These are phyloP conservation scores for Leptogaster cylindrica DNA, from an alignment of 2,888 invertebrate species.

Conservation along the genomic window DNA sequence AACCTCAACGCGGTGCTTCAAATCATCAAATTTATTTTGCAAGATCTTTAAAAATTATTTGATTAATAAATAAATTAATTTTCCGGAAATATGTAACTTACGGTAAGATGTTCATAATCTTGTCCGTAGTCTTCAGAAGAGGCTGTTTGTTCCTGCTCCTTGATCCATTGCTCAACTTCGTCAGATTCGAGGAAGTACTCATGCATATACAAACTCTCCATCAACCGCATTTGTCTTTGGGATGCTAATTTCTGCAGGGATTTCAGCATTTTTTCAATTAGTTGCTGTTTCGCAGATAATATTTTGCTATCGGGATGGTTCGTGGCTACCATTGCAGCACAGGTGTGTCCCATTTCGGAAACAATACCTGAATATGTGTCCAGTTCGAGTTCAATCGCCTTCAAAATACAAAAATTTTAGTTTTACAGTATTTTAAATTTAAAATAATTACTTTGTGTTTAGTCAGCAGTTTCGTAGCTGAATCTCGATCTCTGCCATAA, in stretches of 20 bases:
- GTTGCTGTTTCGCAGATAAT: constrained; percentile 77
- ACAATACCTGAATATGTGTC: constrained; percentile 92
- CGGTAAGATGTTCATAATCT: constrained; percentile 88
- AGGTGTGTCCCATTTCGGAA: constrained; percentile 89
- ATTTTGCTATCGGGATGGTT: constrained; percentile 85
- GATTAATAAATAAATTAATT: background rate
- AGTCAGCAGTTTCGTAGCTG: constrained; percentile 90
- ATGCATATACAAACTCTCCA: constrained; percentile 89
- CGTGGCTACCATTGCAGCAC: constrained; percentile 78
- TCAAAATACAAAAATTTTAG: constrained; percentile 38
- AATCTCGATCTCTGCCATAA: constrained; percentile 86
- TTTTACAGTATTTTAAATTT: background rate
- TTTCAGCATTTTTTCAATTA: constrained; percentile 78
- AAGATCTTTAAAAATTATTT: constrained; percentile 66
- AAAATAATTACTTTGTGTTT: constrained; percentile 80
- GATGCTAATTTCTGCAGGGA: constrained; percentile 81
- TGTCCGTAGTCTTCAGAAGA: constrained; percentile 93
- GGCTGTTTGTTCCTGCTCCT: constrained; percentile 86
- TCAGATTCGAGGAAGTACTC: constrained; percentile 90
- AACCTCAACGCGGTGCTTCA: constrained; percentile 87
- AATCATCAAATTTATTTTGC: constrained; percentile 90
- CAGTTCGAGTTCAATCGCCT: constrained; percentile 87
- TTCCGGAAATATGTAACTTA: constrained; percentile 57
- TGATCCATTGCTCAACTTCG: constrained; percentile 91
- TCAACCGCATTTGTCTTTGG: constrained; percentile 80